Conservation (phyloP, 2,113 vertebrate genomes). For the Psettodes erumei region DNA sequence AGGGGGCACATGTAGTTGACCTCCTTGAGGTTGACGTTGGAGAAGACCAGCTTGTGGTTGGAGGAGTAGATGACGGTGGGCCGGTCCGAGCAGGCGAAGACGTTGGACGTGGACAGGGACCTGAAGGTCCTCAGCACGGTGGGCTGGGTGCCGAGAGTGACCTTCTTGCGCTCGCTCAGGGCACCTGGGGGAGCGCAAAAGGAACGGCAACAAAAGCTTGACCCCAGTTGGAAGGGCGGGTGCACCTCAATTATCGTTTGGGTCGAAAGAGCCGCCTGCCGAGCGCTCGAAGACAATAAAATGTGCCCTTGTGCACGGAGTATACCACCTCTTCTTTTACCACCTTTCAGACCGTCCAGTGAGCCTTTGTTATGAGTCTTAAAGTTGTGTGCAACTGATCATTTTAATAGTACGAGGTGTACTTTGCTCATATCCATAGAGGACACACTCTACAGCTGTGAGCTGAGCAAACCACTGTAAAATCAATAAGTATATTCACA, state of each 20-base stretch:
- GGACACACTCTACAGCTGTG: neutral
- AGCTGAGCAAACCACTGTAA: constrained; percentile 4
- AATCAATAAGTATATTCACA: constrained; percentile 25
- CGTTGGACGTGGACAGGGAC: constrained; percentile 97
- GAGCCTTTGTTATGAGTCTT: too few relatives aligned
- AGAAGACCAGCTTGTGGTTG: constrained; percentile 99
- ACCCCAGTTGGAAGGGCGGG: neutral
- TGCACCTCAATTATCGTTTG: neutral
- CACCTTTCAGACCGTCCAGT: neutral
- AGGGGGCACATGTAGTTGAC: constrained; percentile 99
- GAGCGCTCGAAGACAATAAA: too few relatives aligned
- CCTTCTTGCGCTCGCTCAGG: constrained; percentile 96
- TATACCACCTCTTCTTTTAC: too few relatives aligned
- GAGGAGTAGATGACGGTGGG: constrained; percentile 99
- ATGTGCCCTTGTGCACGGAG: constrained; percentile 1
- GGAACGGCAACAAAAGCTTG: neutral
- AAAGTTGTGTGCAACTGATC: neutral
- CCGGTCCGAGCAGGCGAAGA: constrained; percentile 98
- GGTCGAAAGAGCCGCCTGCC: constrained; percentile 4
- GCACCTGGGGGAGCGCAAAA: constrained; percentile 80
- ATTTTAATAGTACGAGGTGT: neutral
- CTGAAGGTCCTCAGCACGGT: constrained; percentile 96
- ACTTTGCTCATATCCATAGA: neutral
- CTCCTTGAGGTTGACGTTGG: constrained; percentile 99
- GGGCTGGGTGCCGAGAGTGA: constrained; percentile 97